Conservation (phyloP, 1,140 invertebrate species). For the Neodiprion fabricii region DNA sequence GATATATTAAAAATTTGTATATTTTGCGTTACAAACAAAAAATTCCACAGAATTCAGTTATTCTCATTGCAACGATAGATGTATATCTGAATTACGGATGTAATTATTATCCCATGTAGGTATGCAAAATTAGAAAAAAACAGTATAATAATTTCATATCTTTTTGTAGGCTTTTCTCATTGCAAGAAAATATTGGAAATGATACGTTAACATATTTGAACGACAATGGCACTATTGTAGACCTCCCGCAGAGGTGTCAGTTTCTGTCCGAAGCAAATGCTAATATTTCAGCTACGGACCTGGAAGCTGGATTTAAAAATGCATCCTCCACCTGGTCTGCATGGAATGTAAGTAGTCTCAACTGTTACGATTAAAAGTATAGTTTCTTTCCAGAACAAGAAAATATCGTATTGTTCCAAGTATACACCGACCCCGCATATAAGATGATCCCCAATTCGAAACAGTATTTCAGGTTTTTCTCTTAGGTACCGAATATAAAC, state of each 20-base stretch:
- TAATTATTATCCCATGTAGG: neutral
- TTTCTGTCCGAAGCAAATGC: constrained; percentile 39
- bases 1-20: no score
- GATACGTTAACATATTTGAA: constrained; percentile 48
- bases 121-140: neutral
- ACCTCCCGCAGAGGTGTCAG: constrained; percentile 48
- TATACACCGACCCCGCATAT: no score
- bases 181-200: constrained; percentile 47
- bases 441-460: no score
- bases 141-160: neutral
- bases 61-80: constrained; percentile 1
- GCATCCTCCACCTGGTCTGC: constrained; percentile 42
- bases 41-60: no score
- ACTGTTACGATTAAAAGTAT: constrained; percentile 12
- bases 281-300: constrained; percentile 35
- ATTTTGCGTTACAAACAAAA: no score
- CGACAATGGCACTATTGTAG: constrained; percentile 39
- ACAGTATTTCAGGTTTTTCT: no score
- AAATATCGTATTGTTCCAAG: no score
- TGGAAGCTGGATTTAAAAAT: constrained; percentile 38
- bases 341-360: constrained; percentile 45
- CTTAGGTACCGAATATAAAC: no score
- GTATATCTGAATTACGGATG: constrained; percentile 14
- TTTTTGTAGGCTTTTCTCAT: constrained; percentile 44
- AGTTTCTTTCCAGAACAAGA: no score